Conservation (phyloP, 2,113 vertebrate genomes). For the Ailurus styani region DNA sequence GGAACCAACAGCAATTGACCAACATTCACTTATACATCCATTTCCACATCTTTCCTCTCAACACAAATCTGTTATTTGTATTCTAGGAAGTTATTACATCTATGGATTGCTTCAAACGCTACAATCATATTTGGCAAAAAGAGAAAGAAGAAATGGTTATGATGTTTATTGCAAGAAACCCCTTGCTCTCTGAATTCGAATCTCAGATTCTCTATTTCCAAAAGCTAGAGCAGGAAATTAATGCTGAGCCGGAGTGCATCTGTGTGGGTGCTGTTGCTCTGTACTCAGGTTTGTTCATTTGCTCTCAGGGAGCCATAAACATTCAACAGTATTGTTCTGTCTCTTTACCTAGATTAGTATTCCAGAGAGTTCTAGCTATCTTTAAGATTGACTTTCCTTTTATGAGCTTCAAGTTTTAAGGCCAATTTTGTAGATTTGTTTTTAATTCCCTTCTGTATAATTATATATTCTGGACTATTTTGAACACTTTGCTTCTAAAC, state of each 20-base stretch:
- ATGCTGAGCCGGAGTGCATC: conserved; percentile 89
- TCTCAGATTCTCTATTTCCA: conserved; percentile 91
- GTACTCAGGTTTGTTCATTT: conserved; percentile 86
- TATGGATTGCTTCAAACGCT: conserved; percentile 86
- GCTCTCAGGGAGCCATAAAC: not conserved
- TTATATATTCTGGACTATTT: conserved; percentile 42
- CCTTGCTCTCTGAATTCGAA: conserved; percentile 92
- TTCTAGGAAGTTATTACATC: conserved; percentile 88
- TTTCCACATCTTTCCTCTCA: not conserved
- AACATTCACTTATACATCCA: not conserved
- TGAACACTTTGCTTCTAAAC: not conserved
- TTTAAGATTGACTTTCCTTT: conserved; percentile 12
- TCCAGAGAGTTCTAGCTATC: not conserved
- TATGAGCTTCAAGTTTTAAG: not conserved
- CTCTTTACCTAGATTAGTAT: not conserved
- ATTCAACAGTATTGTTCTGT: not conserved
- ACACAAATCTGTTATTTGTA: conserved; percentile 31
- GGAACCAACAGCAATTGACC: not conserved
- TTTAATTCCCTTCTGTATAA: conserved; percentile 18
- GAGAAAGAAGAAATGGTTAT: conserved; percentile 88
- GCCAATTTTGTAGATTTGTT: conserved; percentile 8
- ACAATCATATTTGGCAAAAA: conserved; percentile 93
- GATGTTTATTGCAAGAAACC: conserved; percentile 83
- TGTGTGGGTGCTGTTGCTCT: conserved; percentile 90
- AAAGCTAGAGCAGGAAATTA: conserved; percentile 89